Percentiles rank a stretch among this genome's conserved stretches.
These are phyloP conservation scores for Zeuzera pyrina DNA, from an alignment of 2,888 invertebrate genomes.

Conservation along the genomic window DNA sequence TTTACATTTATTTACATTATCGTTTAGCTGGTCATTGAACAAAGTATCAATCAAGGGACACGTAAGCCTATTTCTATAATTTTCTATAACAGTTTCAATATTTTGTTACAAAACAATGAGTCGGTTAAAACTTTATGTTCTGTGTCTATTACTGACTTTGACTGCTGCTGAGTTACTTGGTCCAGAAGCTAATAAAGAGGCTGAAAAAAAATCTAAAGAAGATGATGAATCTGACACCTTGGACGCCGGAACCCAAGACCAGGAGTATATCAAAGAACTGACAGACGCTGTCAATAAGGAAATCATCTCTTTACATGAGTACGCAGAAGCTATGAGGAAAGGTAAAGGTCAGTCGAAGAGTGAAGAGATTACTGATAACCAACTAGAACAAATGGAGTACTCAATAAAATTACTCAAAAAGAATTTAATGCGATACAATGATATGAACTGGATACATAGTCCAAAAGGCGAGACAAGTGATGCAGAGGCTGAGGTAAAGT, in stretches of 20 bases:
- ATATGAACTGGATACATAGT: too few species aligned
- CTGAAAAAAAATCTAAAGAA: slow-evolving; percentile 29
- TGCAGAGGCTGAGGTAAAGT: too few species aligned
- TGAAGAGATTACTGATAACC: slow-evolving; percentile 34
- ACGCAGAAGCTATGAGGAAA: slow-evolving; percentile 44
- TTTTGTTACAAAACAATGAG: not conserved
- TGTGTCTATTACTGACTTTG: slow-evolving; percentile 39
- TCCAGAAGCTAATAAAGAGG: slow-evolving; percentile 36
- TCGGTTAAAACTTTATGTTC: slow-evolving; percentile 1
- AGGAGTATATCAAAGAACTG: slow-evolving; percentile 40
- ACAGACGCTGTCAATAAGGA: slow-evolving; percentile 45
- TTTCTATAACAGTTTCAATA: not conserved
- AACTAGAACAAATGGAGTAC: slow-evolving; percentile 46
- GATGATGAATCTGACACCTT: slow-evolving; percentile 26
- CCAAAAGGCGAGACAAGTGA: too few species aligned
- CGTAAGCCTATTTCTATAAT: too few species aligned
- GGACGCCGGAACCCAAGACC: slow-evolving; percentile 16
- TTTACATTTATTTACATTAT: too few species aligned
- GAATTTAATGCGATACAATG: slow-evolving; percentile 51
- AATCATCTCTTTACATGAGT: slow-evolving; percentile 40
- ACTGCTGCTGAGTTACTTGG: slow-evolving; percentile 46
- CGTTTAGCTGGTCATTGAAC: too few species aligned
- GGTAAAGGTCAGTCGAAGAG: slow-evolving; percentile 27
- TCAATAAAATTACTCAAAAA: slow-evolving; percentile 57
- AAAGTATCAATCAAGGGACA: slow-evolving; percentile 1